Base-by-base conservation (phyloP, 2,113 vertebrate genomes). In the Oenanthe oenanthe region DNA sequence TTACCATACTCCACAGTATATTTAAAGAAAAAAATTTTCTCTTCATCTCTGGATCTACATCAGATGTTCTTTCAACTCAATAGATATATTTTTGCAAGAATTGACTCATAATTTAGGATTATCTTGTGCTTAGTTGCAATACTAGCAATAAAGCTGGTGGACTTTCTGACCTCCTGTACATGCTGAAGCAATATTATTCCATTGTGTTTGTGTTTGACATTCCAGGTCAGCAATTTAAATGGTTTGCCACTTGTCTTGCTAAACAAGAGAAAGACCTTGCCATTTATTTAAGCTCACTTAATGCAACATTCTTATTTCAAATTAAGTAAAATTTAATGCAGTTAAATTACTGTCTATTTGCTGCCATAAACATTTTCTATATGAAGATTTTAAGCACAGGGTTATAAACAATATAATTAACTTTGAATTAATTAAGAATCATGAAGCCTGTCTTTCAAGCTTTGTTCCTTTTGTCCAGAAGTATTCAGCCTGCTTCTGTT, bases 351-450 rank as follows among this genome's bases (percentile, higher is more conserved):
- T 97, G 96, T 97, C 96, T 97, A 91, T 93, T 97, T 95, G 86
- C 96, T 97, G 92, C 96, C 89, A 97, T 97, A 97, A 98, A 97
- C 97, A 97, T 96, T 98, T 98, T 97, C 97, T 97, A 87, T 98
- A 97, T 96, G 93, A 97, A 97, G 95, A 96, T 98, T 98, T 93
- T 94, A 97, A 97, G 93, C 50, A 87, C 93, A 95, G 61, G 91
- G 95, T 97, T 97, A 97, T 94, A 97, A 98, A 97, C 95, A 96
- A 82, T 94, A 93, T 91, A 97, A 97, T 98, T 98, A 98, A 97
- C 96, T 98, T 97, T 94, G 97, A 96, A 97, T 97, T 97, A 97
- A 97, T 96, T 97, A 98, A 97, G 77, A 96, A 96, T 96, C 95
- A 80, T 45, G 92, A 96, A 93, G 95, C 87, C 85, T 95, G 85